Base-by-base conservation (phyloP, 2,888 invertebrate genomes). In the Epinotia nisella region DNA sequence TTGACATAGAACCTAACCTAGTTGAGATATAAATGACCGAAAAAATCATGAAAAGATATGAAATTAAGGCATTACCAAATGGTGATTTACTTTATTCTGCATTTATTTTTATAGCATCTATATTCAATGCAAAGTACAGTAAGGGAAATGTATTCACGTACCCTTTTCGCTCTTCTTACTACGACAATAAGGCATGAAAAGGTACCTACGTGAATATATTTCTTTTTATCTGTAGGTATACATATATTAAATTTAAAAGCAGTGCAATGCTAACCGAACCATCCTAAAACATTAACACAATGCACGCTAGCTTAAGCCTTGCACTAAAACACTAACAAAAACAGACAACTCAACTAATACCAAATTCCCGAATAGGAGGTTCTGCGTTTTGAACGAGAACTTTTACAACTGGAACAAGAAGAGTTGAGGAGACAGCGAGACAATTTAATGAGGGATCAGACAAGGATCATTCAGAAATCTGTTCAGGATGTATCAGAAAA, bases 401-500 rank as follows among this genome's bases (percentile, higher is more conserved):
- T 97, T 1, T 87, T 97, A 4, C 97, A 97, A 85, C 87, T 96
- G 60, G 96, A 97, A 83, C 96, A 96, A 85, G 97, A 97, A 84
- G 97, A 97, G 83, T 83, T 97, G 13, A 95, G 96, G 77, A 93
- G 97, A 3, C 96, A 97, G 82, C 94, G 96, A 13, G 96, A 96
- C 80, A 96, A 96, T 83, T 89, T 97, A 11, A 90, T 96, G 21
- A 94, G 95, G 56, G 96, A 96, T 81, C 94, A 95, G 80, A 95
- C 94, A n/a, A 89, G 95, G 1, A 90, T 95, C 75, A 91, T 94
- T 70, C 94, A 95, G 77, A 94, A 94, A 68, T 96, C 96, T 0
- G 91, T 96, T 51, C 96, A 96, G 80, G 96, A 96, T 78, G 91
- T 96, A 10, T 95, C 89, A 29, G 93, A 87, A 68, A 94, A 91